These are phyloP conservation scores for Calypte anna DNA, from an alignment of 2,113 vertebrate species.

Conservation along the genomic window DNA sequence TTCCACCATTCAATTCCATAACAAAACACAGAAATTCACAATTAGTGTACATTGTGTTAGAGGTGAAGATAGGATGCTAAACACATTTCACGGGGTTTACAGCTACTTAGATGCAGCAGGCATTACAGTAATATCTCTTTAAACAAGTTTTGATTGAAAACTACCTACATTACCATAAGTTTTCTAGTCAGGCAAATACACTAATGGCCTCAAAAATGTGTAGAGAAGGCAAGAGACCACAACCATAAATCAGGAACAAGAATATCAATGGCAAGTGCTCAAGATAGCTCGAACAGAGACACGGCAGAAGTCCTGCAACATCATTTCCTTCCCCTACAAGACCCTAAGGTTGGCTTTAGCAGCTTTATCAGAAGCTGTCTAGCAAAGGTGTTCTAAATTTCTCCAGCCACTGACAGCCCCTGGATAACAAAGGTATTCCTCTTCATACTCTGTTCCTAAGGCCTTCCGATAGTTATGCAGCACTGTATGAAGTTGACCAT, in stretches of 20 bases:
- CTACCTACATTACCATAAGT: neutral
- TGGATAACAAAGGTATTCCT: neutral
- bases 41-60: neutral
- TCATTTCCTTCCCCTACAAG: neutral
- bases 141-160: neutral
- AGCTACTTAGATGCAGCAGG: neutral
- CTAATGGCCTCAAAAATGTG: neutral
- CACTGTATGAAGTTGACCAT: neutral
- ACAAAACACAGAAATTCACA: neutral
- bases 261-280: neutral
- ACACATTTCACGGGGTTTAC: neutral
- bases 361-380: neutral
- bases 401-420: neutral
- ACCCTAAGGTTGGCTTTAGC: neutral
- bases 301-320: neutral
- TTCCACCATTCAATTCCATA: neutral
- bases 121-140: neutral
- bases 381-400: neutral
- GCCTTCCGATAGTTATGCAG: neutral
- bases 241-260: neutral
- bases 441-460: neutral
- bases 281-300: neutral
- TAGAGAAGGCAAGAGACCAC: neutral
- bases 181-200: neutral
- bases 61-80: neutral